Evolutionary conservation across 2,888 invertebrate genomes (phyloP), one percentile per base, ranked within the genome.

Genomic region (Apamea crenata): DNA sequence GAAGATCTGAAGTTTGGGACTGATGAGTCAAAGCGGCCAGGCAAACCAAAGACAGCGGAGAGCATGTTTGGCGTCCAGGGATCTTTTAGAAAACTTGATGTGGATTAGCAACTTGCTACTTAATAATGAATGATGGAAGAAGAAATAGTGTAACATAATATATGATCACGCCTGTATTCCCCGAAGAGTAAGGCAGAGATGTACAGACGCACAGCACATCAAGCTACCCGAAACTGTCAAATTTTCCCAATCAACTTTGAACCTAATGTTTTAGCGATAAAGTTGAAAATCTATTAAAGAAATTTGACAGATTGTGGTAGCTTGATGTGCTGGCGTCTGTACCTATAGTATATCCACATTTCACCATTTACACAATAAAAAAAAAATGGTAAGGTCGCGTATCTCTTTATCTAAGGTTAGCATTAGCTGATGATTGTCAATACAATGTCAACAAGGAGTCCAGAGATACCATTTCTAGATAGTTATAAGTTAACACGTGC

Each of bases 21-120:
- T 0, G 95, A 97, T 88, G 97, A 97, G 89, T 92, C 93, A 61
- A 95, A 95, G 88, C 91, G 97, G 71, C 95, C 94, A 18, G 97
- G 97, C 18, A 95, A 94, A 87, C 95, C 96, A 6, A 96, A 95
- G 89, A 96, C 96, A 63, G 90, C 94, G 2, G 94, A 95, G 75
- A 95, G 94, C 63, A 90, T 97, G 56, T 97, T 97, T 84, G 97
- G 97, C 2, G 87, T 95, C 21, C 95, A 96, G 5, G 87, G 87
- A 50, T 84, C 86, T 5, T 87, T 87, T 25, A 81, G 81, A 56
- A 2, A 76, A 80, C 80, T 87, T 65, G 84, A 81, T 94, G 95
- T 68, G 93, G 95, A 78, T 95, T 96, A 91, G 89, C 2, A 47
- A 32, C 1, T 25, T 61, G 7, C 18, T n/a, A 36, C 3, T 40